Evolutionary conservation across 2,113 vertebrate genomes (phyloP).

Genomic region (Neotragus moschatus): DNA sequence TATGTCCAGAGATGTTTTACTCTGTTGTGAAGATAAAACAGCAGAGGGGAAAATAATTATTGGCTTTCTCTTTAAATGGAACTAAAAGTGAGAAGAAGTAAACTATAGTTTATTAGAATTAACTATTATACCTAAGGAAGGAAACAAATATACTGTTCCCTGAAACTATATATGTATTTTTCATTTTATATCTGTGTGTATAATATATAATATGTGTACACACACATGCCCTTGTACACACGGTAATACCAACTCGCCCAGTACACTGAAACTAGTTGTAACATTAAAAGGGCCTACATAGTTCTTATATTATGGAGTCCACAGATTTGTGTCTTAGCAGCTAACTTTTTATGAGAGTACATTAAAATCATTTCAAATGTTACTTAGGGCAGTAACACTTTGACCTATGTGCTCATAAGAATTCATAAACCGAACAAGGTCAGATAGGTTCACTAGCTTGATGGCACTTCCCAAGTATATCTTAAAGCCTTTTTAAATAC

Average conservation of each 20-base stretch:
- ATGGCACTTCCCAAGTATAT: neutral
- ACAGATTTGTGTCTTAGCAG: neutral
- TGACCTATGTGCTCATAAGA: conserved; percentile 33
- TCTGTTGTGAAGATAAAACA: neutral
- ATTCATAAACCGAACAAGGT: conserved; percentile 38
- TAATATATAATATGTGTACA: neutral
- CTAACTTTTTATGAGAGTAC: conserved; percentile 13
- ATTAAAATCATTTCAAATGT: conserved; percentile 56
- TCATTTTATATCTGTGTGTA: neutral
- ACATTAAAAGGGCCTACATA: neutral
- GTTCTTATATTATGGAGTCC: neutral
- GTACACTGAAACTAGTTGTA: neutral
- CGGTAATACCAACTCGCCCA: neutral
- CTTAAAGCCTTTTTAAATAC: neutral
- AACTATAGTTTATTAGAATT: neutral
- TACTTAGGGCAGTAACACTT: neutral
- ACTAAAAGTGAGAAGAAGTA: neutral
- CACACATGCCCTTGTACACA: neutral
- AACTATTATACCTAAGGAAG: neutral
- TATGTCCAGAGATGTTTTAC: neutral
- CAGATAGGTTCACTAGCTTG: neutral
- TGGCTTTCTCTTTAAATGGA: neutral
- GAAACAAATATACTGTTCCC: neutral
- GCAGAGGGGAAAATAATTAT: neutral
- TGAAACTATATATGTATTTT: neutral